Evolutionary conservation across 2,113 vertebrate genomes (phyloP).

Genomic region (Crotalus tigris): DNA sequence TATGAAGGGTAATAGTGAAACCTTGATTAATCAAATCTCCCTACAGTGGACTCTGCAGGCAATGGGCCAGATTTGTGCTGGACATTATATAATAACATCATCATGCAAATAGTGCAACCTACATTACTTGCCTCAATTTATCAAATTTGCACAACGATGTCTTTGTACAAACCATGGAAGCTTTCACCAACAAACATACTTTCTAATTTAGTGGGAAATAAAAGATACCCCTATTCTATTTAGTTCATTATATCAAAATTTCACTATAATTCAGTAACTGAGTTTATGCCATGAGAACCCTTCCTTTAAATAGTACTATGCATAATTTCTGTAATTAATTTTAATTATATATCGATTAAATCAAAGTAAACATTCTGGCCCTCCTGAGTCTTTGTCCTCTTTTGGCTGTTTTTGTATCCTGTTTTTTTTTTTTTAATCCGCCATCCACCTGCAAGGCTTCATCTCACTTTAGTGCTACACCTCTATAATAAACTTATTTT

Average conservation of each 20-base stretch:
- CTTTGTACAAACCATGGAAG: neutral
- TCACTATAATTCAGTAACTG: neutral
- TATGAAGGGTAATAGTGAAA: neutral
- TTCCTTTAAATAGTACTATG: neutral
- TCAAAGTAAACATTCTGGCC: neutral
- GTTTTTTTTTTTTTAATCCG: neutral
- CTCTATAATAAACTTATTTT: neutral
- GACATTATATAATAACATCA: neutral
- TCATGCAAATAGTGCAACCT: neutral
- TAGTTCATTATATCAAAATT: neutral
- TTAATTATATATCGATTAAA: neutral
- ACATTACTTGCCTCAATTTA: neutral
- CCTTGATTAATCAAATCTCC: neutral
- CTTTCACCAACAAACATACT: neutral
- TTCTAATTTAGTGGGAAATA: neutral
- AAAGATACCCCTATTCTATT: neutral
- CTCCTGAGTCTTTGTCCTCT: neutral
- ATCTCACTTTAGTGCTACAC: neutral
- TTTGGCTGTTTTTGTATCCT: neutral
- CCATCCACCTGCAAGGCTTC: neutral
- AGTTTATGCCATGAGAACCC: neutral
- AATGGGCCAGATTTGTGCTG: neutral
- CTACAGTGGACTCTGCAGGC: neutral
- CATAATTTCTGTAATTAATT: neutral
- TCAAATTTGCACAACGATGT: neutral